phyloP scores from a whole-genome alignment of 2,113 vertebrate species.

The Rutilus rutilus region DNA sequence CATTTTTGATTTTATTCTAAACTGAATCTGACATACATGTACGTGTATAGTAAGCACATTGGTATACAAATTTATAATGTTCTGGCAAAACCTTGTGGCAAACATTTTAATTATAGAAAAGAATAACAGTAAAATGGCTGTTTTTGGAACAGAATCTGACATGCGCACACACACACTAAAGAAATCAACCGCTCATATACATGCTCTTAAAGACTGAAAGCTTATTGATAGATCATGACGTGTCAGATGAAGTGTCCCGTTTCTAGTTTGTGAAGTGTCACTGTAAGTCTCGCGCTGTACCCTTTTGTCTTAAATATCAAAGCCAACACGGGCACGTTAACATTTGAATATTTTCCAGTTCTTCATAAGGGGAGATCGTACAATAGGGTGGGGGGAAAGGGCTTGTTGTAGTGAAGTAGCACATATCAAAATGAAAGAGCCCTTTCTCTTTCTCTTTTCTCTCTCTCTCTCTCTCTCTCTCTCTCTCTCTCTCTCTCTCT shows the following conservation, averaged over 20 bases:
- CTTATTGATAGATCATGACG: constrained; percentile 71
- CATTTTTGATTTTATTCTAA: not conserved
- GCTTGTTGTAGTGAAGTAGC: constrained; percentile 81
- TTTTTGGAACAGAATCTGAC: not conserved
- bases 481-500: constrained; percentile 54
- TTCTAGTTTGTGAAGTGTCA: constrained; percentile 75
- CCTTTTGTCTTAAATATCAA: constrained; percentile 99
- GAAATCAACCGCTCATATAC: constrained; percentile 12
- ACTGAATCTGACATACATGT: not conserved
- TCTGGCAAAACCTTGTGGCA: not conserved
- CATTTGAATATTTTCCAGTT: constrained; percentile 95
- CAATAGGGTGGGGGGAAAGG: constrained; percentile 72
- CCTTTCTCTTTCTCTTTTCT: constrained; percentile 30
- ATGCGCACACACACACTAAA: not conserved
- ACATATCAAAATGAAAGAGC: constrained; percentile 81
- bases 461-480: constrained; percentile 46
- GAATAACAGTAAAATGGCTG: not conserved
- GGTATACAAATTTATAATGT: not conserved
- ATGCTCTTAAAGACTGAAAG: constrained; percentile 49
- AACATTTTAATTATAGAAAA: not conserved
- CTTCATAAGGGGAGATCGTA: constrained; percentile 80
- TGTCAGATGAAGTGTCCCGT: constrained; percentile 80
- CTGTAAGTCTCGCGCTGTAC: constrained; percentile 82
- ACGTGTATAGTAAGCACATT: not conserved
- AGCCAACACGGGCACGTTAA: constrained; percentile 91